Conservation (phyloP, 2,888 invertebrate species). For the Ctena decussata region DNA sequence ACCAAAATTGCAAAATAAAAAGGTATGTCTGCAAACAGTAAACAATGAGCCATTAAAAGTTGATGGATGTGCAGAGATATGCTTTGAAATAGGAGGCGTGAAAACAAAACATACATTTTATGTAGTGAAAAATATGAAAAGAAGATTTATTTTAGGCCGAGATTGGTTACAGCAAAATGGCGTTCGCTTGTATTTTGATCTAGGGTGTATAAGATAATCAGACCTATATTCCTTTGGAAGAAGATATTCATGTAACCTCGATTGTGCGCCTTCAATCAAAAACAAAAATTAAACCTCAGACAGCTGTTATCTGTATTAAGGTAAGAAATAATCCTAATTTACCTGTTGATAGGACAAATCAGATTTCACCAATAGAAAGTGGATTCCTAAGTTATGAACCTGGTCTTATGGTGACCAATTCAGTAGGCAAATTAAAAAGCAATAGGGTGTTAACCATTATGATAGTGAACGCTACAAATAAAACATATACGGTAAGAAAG, state of each 20-base stretch:
- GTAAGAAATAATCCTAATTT: neutral
- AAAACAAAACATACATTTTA: constrained; percentile 28
- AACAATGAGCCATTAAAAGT: neutral
- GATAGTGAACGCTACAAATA: constrained; percentile 23
- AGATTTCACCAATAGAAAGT: neutral
- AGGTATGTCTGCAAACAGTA: neutral
- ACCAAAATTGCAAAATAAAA: constrained; percentile 23
- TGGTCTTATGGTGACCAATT: constrained; percentile 8
- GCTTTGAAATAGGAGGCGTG: constrained; percentile 3
- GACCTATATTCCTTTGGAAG: constrained; percentile 21
- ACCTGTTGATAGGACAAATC: neutral
- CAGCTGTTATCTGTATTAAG: neutral
- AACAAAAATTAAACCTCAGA: constrained; percentile 13
- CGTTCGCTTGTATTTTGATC: constrained; percentile 41
- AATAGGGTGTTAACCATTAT: neutral
- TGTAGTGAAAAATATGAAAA: constrained; percentile 30
- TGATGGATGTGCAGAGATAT: constrained; percentile 12
- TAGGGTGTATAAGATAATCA: constrained; percentile 21
- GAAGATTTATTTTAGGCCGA: constrained; percentile 34
- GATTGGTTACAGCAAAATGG: constrained; percentile 31
- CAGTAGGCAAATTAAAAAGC: neutral
- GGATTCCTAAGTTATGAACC: constrained; percentile 18
- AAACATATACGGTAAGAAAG: constrained; percentile 7
- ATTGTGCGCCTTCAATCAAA: neutral
- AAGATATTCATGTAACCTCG: constrained; percentile 45